These are phyloP conservation scores for Ectemnius cavifrons DNA, from an alignment of 2,888 invertebrate species.

Conservation along the genomic window DNA sequence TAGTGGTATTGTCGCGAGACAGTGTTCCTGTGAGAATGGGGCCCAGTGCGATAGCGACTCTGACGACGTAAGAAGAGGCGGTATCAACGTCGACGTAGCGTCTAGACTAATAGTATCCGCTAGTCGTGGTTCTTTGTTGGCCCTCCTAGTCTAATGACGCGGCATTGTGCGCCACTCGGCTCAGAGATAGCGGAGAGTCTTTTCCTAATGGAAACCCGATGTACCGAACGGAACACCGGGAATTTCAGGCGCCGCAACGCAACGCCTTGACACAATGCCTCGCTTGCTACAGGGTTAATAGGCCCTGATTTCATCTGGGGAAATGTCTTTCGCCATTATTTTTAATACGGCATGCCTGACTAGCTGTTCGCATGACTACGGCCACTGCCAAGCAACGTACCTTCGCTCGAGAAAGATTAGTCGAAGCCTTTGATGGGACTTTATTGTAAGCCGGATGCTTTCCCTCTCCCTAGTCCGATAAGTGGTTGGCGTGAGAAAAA, in stretches of 20 bases:
- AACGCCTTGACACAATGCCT: slow-evolving; percentile 5
- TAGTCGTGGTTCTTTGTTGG: slow-evolving; percentile 54
- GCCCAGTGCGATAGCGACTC: slow-evolving; percentile 45
- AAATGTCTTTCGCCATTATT: slow-evolving; percentile 2
- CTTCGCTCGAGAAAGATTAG: background rate
- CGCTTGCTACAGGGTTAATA: slow-evolving; percentile 6
- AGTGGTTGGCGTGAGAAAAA: background rate
- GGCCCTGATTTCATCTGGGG: slow-evolving; percentile 12
- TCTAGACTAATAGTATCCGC: slow-evolving; percentile 54
- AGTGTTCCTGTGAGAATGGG: no score
- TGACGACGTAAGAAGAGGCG: slow-evolving; percentile 54
- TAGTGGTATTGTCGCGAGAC: slow-evolving; percentile 46
- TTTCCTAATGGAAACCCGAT: slow-evolving; percentile 59
- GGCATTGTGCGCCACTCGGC: slow-evolving; percentile 46
- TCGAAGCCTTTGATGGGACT: background rate
- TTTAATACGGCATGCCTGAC: background rate
- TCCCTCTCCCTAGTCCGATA: background rate
- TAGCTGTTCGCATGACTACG: no score
- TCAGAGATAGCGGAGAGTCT: slow-evolving; percentile 45
- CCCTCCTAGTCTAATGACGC: slow-evolving; percentile 53
- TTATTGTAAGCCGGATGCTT: background rate
- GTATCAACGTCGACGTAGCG: slow-evolving; percentile 41
- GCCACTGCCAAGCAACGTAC: no score
- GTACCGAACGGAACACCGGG: slow-evolving; percentile 19
- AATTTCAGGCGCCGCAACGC: slow-evolving; percentile 14